Base-by-base conservation (phyloP, 2,797 vertebrate species). In the Perdix hodgsoniae region DNA sequence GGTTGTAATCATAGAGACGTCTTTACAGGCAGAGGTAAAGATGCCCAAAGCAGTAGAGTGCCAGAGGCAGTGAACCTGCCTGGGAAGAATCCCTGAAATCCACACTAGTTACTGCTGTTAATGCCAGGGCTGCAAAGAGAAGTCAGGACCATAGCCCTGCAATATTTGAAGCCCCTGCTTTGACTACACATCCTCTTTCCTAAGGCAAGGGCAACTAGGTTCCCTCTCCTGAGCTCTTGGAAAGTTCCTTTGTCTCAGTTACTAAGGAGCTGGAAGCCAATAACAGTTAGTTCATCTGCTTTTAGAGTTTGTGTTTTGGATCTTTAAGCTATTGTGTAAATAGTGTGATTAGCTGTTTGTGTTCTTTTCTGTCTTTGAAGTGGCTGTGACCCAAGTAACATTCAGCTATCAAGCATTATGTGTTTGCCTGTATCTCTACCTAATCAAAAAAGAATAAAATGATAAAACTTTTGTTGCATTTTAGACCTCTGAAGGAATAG, bases 221-320 rank as follows among this genome's bases (percentile, higher is more conserved):
- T 76, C 14, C 7, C 19, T 45, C 76, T n/a, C 17, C 63, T 0
- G 1, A 74, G 26, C 26, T 74, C 57, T 54, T 45, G 47, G 69
- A 70, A 77, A 83, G 73, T 47, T 64, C 15, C 13, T 67, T 71
- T 73, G 24, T 29, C 5, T 31, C 23, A 40, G 22, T 65, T 88
- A 59, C 40, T 72, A 54, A 29, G 35, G 8, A 90, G 11, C 57
- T 23, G 14, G 47, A 79, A 74, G 37, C 22, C 54, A 40, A 35
- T 78, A 81, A 35, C 14, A 24, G 9, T 52, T 57, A 29, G 15
- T 66, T 78, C 42, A 44, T 39, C 12, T 14, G 1, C 11, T 42
- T 56, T 45, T 60, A 23, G 3, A 0, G 0, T 76, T 14, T 24
- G 19, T 47, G 3, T 26, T 23, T 50, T 35, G 14, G 71, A 14